A percentile compares a stretch with the other conserved stretches of the same genome.
These are phyloP conservation scores for Sceloporus tristichus DNA, from an alignment of 2,113 vertebrate genomes.

Conservation along the genomic window DNA sequence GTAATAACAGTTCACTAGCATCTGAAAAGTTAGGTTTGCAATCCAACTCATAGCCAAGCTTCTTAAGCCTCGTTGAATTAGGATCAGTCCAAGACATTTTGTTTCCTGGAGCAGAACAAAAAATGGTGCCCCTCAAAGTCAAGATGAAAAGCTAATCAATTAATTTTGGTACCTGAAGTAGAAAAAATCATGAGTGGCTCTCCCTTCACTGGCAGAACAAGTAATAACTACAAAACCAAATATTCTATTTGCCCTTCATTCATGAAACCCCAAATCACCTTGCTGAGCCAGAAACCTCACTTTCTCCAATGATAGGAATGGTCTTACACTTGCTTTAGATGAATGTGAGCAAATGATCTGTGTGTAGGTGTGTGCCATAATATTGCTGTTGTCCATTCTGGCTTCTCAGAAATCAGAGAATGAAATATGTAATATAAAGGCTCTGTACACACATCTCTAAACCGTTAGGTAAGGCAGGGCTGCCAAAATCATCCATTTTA, in stretches of 20 bases:
- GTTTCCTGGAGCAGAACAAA: neutral
- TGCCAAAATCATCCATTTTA: neutral
- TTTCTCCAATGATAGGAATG: neutral
- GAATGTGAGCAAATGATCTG: too few relatives aligned
- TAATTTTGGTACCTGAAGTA: neutral
- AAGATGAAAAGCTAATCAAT: neutral
- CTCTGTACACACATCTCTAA: neutral
- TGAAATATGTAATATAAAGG: constrained; percentile 11
- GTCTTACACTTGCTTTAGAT: neutral
- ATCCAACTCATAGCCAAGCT: neutral
- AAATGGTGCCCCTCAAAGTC: neutral
- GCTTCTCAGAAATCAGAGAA: neutral
- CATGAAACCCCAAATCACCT: neutral
- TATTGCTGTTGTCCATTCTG: too few relatives aligned
- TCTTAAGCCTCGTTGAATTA: neutral
- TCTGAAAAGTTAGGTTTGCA: neutral
- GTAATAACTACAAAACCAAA: neutral
- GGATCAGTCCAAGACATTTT: too few relatives aligned
- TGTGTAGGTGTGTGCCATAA: too few relatives aligned
- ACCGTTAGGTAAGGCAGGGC: neutral
- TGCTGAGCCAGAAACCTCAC: neutral
- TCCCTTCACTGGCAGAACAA: neutral
- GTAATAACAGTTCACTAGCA: neutral
- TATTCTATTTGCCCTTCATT: neutral
- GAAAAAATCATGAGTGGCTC: neutral